These are phyloP conservation scores for Euglossa dilemma DNA, from an alignment of 1,140 invertebrate genomes.

Conservation along the genomic window DNA sequence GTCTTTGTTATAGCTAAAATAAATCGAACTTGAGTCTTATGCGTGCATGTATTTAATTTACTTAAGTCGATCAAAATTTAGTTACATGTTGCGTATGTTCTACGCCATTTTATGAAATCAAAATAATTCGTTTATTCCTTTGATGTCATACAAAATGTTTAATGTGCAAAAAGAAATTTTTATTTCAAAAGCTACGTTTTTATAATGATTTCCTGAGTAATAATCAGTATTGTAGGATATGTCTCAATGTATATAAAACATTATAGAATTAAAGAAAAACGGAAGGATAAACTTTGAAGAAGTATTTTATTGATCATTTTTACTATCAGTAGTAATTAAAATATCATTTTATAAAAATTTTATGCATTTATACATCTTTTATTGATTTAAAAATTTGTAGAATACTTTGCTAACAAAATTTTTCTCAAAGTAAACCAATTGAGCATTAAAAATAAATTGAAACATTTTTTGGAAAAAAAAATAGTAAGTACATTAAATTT, in stretches of 20 bases:
- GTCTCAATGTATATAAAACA: slow-evolving; percentile 63
- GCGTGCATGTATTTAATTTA: slow-evolving; percentile 45
- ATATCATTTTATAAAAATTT: background rate
- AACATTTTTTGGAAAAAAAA: slow-evolving; percentile 53
- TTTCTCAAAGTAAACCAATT: slow-evolving; percentile 28
- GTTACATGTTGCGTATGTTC: slow-evolving; percentile 52
- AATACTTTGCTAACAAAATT: slow-evolving; percentile 25
- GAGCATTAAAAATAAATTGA: slow-evolving; percentile 18
- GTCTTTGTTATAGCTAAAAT: slow-evolving; percentile 23
- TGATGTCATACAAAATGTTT: slow-evolving; percentile 28
- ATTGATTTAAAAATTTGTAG: background rate
- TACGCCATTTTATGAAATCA: slow-evolving; percentile 67
- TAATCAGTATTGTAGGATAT: slow-evolving; percentile 73
- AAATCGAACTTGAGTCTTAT: slow-evolving; percentile 17
- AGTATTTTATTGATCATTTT: slow-evolving; percentile 37
- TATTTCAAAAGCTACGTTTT: slow-evolving; percentile 34
- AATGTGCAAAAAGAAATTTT: slow-evolving; percentile 13
- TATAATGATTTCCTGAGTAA: slow-evolving; percentile 44
- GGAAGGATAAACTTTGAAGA: slow-evolving; percentile 31
- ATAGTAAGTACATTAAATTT: slow-evolving; percentile 37
- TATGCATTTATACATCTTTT: background rate
- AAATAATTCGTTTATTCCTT: slow-evolving; percentile 62
- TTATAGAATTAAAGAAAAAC: slow-evolving; percentile 36
- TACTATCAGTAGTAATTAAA: slow-evolving; percentile 4
- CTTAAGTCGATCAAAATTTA: slow-evolving; percentile 72